A percentile compares a stretch with the other conserved stretches of the same genome.
Evolutionary conservation across 2,113 vertebrate genomes (phyloP).

Genomic region (Cromileptes altivelis): DNA sequence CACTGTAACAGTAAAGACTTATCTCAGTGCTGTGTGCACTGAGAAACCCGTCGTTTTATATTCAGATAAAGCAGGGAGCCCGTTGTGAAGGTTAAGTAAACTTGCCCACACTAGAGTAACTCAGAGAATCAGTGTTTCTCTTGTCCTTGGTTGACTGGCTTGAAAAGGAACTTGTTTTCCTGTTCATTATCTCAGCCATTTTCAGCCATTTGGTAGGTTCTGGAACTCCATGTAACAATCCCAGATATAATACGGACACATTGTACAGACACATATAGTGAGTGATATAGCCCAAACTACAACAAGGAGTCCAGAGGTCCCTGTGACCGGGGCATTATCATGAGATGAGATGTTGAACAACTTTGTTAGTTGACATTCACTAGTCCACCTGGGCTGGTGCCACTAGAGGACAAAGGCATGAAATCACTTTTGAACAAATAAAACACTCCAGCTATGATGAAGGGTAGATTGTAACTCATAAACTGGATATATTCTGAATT

Average conservation of each 20-base stretch:
- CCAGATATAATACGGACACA: background rate
- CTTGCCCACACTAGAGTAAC: constrained; percentile 28
- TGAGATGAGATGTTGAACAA: too few relatives aligned
- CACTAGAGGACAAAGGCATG: too few relatives aligned
- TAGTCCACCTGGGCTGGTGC: too few relatives aligned
- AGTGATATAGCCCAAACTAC: too few relatives aligned
- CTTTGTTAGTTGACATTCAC: too few relatives aligned
- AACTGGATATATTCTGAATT: too few relatives aligned
- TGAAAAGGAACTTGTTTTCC: background rate
- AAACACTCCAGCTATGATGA: too few relatives aligned
- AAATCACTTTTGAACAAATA: too few relatives aligned
- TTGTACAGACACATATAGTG: too few relatives aligned
- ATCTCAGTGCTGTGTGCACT: background rate
- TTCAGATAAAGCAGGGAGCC: constrained; percentile 1
- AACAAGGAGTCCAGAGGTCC: background rate
- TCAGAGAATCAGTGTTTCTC: constrained; percentile 24
- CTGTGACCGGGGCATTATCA: background rate
- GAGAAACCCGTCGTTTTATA: background rate
- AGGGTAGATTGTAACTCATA: too few relatives aligned
- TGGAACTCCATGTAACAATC: background rate
- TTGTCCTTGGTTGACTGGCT: constrained; percentile 44
- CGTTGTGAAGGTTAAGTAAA: constrained; percentile 26
- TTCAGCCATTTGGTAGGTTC: background rate
- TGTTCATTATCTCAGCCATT: constrained; percentile 12
- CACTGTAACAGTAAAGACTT: background rate